phyloP scores from a whole-genome alignment of 2,888 invertebrate species.

The Chymomyza procnemis region DNA sequence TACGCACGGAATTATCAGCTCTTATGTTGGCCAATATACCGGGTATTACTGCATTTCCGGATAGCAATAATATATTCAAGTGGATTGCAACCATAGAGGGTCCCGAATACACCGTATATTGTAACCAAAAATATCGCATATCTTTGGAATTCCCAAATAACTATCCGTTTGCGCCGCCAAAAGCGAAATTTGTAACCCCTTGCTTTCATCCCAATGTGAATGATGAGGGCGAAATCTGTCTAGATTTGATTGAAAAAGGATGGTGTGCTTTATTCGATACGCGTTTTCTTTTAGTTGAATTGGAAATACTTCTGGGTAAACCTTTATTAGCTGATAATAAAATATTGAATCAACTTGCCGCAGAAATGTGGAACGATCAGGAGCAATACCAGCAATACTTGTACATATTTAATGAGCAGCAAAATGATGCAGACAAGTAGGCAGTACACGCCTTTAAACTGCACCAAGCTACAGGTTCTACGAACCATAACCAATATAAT shows the following conservation, averaged over 20 bases:
- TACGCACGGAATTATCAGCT: conserved; percentile 93
- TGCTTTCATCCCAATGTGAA: conserved; percentile 98
- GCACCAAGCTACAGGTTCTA: not conserved
- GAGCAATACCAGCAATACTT: conserved; percentile 91
- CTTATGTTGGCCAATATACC: conserved; percentile 93
- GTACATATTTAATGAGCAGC: conserved; percentile 83
- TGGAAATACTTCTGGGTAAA: conserved; percentile 94
- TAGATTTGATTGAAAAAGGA: conserved; percentile 97
- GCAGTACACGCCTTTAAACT: not conserved
- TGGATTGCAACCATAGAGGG: conserved; percentile 98
- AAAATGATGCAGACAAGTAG: conserved; percentile 80
- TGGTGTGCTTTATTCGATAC: conserved; percentile 98
- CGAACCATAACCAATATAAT: too few species aligned
- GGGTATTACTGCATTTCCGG: conserved; percentile 96
- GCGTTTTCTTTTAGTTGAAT: conserved; percentile 93
- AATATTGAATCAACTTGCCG: conserved; percentile 93
- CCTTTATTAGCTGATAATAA: conserved; percentile 97
- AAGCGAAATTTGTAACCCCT: conserved; percentile 92
- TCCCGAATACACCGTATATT: conserved; percentile 93
- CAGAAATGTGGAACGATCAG: conserved; percentile 92
- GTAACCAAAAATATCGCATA: conserved; percentile 92
- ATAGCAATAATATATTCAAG: conserved; percentile 95
- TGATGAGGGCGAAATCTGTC: conserved; percentile 89
- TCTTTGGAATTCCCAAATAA: conserved; percentile 94
- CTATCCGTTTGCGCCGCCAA: conserved; percentile 95